phyloP scores from a whole-genome alignment of 2,113 vertebrate genomes.

The Tonatia bakeri region DNA sequence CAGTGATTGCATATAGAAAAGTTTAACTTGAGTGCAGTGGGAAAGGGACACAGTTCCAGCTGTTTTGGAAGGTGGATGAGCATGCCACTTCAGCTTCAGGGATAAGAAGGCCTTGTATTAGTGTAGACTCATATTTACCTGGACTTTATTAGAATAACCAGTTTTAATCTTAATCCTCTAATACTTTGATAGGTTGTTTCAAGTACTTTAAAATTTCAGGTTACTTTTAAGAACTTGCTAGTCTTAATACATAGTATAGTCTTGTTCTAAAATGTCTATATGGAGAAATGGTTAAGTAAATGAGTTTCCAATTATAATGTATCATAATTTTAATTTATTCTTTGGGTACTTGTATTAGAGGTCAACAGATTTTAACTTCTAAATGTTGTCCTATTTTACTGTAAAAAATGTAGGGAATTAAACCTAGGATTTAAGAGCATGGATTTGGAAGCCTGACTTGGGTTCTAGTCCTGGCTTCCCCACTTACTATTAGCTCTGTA shows the following conservation, averaged over 20 bases:
- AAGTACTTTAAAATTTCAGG: not conserved
- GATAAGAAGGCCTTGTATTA: conserved; percentile 1
- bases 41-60: not conserved
- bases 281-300: conserved; percentile 10
- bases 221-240: conserved; percentile 28
- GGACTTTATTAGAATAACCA: conserved; percentile 10
- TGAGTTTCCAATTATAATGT: not conserved
- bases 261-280: not conserved
- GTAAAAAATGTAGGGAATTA: not conserved
- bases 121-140: conserved; percentile 16
- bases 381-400: conserved; percentile 12
- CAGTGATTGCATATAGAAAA: not conserved
- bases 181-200: not conserved
- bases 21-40: not conserved
- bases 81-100: not conserved
- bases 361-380: conserved; percentile 26
- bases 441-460: not conserved
- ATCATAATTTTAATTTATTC: conserved; percentile 13
- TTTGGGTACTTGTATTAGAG: not conserved
- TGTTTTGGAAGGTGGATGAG: not conserved
- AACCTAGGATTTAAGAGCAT: not conserved
- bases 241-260: not conserved
- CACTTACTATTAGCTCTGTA: not conserved
- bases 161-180: not conserved
- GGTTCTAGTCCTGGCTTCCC: not conserved